Base-by-base conservation (phyloP, 2,797 vertebrate genomes). In the Monodelphis domestica region DNA sequence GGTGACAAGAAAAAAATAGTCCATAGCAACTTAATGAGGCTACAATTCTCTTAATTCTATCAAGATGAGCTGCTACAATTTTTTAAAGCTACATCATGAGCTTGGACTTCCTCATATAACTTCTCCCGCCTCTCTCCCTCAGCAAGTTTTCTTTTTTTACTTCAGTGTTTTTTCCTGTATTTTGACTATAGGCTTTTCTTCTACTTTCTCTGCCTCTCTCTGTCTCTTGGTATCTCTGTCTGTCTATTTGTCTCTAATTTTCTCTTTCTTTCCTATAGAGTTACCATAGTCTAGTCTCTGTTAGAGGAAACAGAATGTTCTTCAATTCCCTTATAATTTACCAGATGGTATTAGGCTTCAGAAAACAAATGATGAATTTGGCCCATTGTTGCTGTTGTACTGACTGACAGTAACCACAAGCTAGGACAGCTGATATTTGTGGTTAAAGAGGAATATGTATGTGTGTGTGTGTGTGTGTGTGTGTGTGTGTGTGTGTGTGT, bases 31-130 rank as follows among this genome's bases (percentile, higher is more conserved):
- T 91, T 57, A 38, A 90, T 57, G 91, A 90, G 17, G n/a, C 94
- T 95, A 92, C 54, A 51, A 7, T 88, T 96, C 5, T 95, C 97
- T 96, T 78, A 96, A 84, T 84, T 84, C 9, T 90, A 89, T 90
- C 56, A 38, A n/a, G 54, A 56, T 63, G 87, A 53, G 55, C 91
- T 90, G 4, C 93, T 87, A 38, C 26, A 88, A 90, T 29, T 92
- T 89, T 97, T 95, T 96, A n/a, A 89, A 95, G 89, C 70, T 38
- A 92, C 84, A 90, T 54, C 38, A 52, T 54, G 84, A 91, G 12
- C 53, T 88, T 91, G 26, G 17, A 91, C 7, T 1, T 10, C 89
- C 52, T 95, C 38, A 50, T 26, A 7, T 3, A 84, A 28, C 4
- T 38, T 50, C 38, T 50, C 38, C n/a, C n/a, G 15, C 30, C 38